phyloP scores from a whole-genome alignment of 2,888 invertebrate species.

The Dorcus hopei region DNA sequence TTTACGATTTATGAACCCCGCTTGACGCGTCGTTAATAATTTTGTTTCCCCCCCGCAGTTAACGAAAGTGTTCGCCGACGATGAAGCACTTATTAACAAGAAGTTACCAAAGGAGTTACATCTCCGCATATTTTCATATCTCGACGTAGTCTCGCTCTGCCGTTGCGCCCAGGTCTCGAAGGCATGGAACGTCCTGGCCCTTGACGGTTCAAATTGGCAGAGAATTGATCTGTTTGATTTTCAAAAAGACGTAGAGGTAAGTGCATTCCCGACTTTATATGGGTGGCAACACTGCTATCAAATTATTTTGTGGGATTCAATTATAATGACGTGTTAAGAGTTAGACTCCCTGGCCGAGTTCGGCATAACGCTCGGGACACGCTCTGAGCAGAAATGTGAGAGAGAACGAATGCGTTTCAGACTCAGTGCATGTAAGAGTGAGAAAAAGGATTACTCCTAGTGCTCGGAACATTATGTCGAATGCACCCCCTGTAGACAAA shows the following conservation, averaged over 20 bases:
- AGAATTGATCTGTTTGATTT: conserved; percentile 98
- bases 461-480: too few relatives aligned
- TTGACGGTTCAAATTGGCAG: conserved; percentile 99
- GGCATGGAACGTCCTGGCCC: conserved; percentile 90
- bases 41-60: conserved; percentile 53
- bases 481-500: too few relatives aligned
- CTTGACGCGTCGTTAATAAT: neutral
- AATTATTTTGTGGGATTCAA: neutral
- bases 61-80: conserved; percentile 70
- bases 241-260: conserved; percentile 95
- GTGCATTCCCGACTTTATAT: neutral
- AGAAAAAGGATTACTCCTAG: too few relatives aligned
- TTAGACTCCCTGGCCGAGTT: too few relatives aligned
- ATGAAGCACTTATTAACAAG: conserved; percentile 86
- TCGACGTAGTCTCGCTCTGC: conserved; percentile 94
- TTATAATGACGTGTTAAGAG: too few relatives aligned
- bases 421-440: too few relatives aligned
- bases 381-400: too few relatives aligned
- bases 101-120: conserved; percentile 96
- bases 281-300: neutral
- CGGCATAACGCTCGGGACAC: too few relatives aligned
- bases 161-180: conserved; percentile 84
- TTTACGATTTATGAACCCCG: neutral
- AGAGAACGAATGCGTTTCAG: too few relatives aligned
- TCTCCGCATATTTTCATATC: conserved; percentile 88